Evolutionary conservation across 1,140 invertebrate genomes (phyloP).

Genomic region (Heliconius melpomene): DNA sequence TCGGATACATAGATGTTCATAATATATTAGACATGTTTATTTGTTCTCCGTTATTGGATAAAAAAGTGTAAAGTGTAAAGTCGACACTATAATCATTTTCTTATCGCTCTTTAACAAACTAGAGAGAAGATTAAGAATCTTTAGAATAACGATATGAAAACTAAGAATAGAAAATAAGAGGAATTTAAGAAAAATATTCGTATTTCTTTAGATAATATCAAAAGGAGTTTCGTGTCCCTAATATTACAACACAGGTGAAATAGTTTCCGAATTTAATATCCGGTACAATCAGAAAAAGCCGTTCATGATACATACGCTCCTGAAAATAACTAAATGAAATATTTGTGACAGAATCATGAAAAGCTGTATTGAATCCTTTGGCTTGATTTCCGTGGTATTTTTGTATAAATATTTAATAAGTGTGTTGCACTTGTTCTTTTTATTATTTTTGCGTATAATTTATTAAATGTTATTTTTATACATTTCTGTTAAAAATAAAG

Average conservation of each 20-base stretch:
- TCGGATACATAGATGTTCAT: too few relatives aligned
- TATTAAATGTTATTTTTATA: too few relatives aligned
- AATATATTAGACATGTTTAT: too few relatives aligned
- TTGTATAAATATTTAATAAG: not conserved
- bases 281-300: constrained; percentile 27
- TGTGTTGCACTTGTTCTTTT: not conserved
- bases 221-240: constrained; percentile 12
- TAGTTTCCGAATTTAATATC: constrained; percentile 31
- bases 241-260: constrained; percentile 22
- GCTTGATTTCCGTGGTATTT: not conserved
- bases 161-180: not conserved
- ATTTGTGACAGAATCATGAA: constrained; percentile 9
- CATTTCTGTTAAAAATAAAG: too few relatives aligned
- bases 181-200: not conserved
- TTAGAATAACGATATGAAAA: not conserved
- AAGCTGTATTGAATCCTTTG: constrained; percentile 2
- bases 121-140: not conserved
- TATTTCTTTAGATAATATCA: constrained; percentile 3
- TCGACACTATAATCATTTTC: too few relatives aligned
- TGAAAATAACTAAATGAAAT: constrained; percentile 14
- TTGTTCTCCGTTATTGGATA: too few relatives aligned
- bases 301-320: constrained; percentile 21
- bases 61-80: too few relatives aligned
- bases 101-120: too few relatives aligned
- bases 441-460: not conserved